Evolutionary conservation across 2,888 invertebrate genomes (phyloP), one percentile per base, ranked within the genome.

Genomic region (Acanthacorydalis orientalis): DNA sequence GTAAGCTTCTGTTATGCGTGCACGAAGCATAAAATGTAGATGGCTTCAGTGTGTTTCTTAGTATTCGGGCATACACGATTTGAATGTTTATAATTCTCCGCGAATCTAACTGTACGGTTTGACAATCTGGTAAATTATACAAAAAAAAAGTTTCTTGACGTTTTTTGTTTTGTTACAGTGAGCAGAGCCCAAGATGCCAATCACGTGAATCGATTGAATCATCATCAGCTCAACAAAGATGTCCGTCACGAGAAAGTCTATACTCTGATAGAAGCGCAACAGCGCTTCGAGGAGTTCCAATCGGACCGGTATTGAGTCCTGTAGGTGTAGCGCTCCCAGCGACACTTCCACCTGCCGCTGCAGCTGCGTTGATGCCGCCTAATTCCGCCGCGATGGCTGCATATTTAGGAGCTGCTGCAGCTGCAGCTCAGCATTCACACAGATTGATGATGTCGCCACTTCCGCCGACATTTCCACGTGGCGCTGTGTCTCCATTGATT

Each of bases 331-430:
- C 77, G 38, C 60, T 75, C 53, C 75, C 80, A 1, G 77, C 80
- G 7, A 78, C 83, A 2, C 68, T 83, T 56, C 80, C 80, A 37
- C 76, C 79, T 31, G 75, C 78, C 9, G 72, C 73, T 14, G 73
- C 74, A 23, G 76, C 77, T 31, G 74, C 77, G 11, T 70, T 83
- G 15, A 63, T 84, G 56, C 84, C 85, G 15, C 80, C 83, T 32
- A 85, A 85, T 63, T 83, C 84, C 4, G 85, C 85, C 2, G 84
- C 84, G 2, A 83, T 86, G 70, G 85, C 85, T 23, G 86, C 85
- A 7, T 85, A 85, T 62, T 72, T 85, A 48, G 80, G 80, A 50
- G 81, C 81, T 4, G 79, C 79, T 6, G 78, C 78, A 7, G 80
- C 80, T 2, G 80, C 79, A 1, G 73, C 71, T 31, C 80, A 80